Conservation (phyloP, 2,797 vertebrate species). For the Gephyroberyx darwinii region DNA sequence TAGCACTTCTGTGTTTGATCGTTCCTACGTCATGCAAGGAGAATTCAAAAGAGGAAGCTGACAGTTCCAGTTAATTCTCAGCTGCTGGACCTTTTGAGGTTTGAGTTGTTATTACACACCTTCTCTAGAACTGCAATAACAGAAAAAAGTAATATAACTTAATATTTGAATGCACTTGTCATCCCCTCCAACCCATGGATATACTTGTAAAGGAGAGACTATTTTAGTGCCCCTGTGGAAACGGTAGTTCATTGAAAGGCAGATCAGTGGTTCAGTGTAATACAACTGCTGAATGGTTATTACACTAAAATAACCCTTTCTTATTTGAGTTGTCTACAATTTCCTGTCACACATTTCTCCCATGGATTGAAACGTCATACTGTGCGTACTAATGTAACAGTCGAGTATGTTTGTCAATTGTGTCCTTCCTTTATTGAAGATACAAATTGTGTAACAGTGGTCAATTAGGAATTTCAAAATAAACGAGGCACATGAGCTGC, state of each 20-base stretch:
- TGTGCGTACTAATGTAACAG: not conserved
- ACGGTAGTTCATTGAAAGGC: constrained; percentile 10
- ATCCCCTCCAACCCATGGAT: too few species aligned
- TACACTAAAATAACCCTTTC: constrained; percentile 2
- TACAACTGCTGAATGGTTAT: constrained; percentile 1
- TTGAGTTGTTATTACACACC: not conserved
- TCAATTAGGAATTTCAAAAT: not conserved
- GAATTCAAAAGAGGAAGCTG: constrained; percentile 74
- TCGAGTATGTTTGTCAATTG: not conserved
- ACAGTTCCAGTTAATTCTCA: constrained; percentile 47
- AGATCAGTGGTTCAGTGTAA: constrained; percentile 7
- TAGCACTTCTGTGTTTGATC: constrained; percentile 30
- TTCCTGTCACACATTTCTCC: not conserved
- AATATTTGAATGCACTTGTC: too few species aligned
- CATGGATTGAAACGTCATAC: not conserved
- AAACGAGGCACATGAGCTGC: not conserved
- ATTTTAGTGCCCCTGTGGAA: constrained; percentile 5
- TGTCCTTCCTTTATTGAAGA: not conserved
- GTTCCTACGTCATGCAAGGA: constrained; percentile 25
- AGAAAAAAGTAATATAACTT: not conserved
- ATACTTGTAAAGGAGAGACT: not conserved
- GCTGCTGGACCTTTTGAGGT: not conserved
- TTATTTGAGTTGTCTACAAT: not conserved
- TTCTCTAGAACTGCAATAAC: not conserved
- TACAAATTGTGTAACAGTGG: not conserved